These are phyloP conservation scores for Diacarnus erythraeanus DNA, from an alignment of 37 sponge, comb jelly and placozoan genomes.

Conservation along the genomic window DNA sequence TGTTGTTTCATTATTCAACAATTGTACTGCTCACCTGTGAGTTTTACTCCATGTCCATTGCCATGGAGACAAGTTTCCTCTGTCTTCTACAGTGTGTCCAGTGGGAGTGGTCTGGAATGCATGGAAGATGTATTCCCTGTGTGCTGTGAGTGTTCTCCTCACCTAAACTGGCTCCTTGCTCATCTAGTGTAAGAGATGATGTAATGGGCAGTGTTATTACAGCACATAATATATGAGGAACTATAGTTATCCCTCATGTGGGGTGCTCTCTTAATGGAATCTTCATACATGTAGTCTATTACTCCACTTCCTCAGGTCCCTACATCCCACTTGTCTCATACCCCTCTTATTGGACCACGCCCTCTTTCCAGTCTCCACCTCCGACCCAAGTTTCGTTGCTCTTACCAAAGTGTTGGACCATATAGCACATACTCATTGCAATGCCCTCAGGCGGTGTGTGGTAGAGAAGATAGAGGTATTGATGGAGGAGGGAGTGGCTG, in stretches of 20 bases:
- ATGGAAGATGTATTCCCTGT: constrained; percentile 12
- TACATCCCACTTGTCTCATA: constrained; percentile 9
- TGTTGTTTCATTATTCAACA: neutral
- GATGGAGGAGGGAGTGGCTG: neutral
- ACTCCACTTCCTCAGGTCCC: constrained; percentile 17
- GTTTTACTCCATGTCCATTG: too few relatives aligned
- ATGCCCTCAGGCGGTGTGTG: constrained; percentile 15
- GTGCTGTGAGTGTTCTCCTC: neutral
- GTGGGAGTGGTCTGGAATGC: constrained; percentile 17
- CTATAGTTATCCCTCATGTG: too few relatives aligned
- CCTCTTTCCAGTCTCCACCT: constrained; percentile 17
- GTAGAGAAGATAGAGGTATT: neutral
- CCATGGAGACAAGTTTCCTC: too few relatives aligned
- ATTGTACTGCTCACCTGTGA: constrained; percentile 5
- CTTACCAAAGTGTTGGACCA: constrained; percentile 12
- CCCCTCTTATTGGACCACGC: constrained; percentile 8
- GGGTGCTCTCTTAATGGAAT: too few relatives aligned
- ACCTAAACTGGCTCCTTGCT: constrained; percentile 36
- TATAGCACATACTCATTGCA: constrained; percentile 27
- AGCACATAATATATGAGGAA: too few relatives aligned
- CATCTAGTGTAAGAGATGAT: constrained; percentile 38
- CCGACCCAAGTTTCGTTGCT: constrained; percentile 3
- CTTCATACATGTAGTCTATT: too few relatives aligned
- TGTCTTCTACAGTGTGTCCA: neutral
- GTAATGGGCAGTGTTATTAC: too few relatives aligned